phyloP scores from a whole-genome alignment of 1,140 invertebrate species.

The Andrena cerasifolii region DNA sequence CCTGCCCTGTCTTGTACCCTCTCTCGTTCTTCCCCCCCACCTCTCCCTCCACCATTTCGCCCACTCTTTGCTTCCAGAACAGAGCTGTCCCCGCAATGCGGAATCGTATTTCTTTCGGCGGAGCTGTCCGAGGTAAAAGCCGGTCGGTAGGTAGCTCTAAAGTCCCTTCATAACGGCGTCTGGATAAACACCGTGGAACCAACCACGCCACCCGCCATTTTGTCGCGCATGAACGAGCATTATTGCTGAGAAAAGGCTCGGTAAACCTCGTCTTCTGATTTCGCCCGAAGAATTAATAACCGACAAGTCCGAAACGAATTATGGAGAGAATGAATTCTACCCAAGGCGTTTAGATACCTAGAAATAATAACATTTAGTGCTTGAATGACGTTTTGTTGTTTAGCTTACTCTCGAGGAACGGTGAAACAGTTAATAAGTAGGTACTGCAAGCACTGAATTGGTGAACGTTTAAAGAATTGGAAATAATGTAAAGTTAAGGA shows the following conservation, averaged over 20 bases:
- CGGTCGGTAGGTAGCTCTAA: slow-evolving; percentile 66
- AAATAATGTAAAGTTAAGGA: too few species aligned
- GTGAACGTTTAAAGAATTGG: too few species aligned
- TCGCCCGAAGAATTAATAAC: neutral
- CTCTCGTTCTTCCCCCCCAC: slow-evolving; percentile 61
- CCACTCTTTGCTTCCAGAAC: slow-evolving; percentile 66
- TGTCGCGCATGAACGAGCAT: slow-evolving; percentile 39
- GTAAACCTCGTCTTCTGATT: neutral
- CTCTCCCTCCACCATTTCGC: slow-evolving; percentile 57
- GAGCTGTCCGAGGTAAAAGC: slow-evolving; percentile 64
- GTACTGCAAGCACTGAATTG: too few species aligned
- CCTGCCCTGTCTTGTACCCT: slow-evolving; percentile 66
- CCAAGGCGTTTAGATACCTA: too few species aligned
- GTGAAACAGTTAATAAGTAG: too few species aligned
- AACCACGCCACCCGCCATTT: slow-evolving; percentile 48
- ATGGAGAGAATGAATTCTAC: neutral
- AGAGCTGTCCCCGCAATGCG: slow-evolving; percentile 69
- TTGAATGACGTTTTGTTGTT: too few species aligned
- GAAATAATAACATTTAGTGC: too few species aligned
- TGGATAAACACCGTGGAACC: slow-evolving; percentile 23
- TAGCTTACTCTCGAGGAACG: too few species aligned
- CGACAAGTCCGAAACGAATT: neutral
- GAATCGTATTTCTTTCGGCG: slow-evolving; percentile 78
- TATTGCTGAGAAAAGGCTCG: neutral
- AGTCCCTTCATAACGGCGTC: slow-evolving; percentile 59